phyloP scores from a whole-genome alignment of 2,797 vertebrate species.

The Urosaurus nigricauda region DNA sequence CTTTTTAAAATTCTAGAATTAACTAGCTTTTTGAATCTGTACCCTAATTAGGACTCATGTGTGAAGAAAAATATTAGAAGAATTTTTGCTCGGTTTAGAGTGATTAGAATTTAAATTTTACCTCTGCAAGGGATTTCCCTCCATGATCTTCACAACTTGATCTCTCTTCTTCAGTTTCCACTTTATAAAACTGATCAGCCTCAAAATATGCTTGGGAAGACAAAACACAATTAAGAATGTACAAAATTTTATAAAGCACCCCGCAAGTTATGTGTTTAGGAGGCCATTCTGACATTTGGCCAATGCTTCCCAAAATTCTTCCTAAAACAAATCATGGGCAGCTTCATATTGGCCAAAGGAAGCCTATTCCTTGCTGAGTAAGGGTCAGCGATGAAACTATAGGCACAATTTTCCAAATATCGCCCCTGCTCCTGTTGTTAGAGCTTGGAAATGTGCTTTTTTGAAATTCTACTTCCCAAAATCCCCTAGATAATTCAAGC shows the following conservation, averaged over 20 bases:
- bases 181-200: neutral
- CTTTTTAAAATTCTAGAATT: neutral
- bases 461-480: neutral
- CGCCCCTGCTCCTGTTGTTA: neutral
- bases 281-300: too few relatives aligned
- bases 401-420: constrained; percentile 43
- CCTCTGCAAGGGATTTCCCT: too few relatives aligned
- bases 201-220: too few relatives aligned
- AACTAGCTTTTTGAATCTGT: neutral
- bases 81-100: neutral
- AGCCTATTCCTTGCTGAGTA: constrained; percentile 53
- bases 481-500: too few relatives aligned
- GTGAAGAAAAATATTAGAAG: neutral
- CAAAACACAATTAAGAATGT: neutral
- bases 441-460: neutral
- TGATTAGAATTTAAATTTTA: neutral
- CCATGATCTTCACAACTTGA: neutral
- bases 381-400: constrained; percentile 67
- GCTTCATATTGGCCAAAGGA: neutral
- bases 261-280: too few relatives aligned
- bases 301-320: neutral
- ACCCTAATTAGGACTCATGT: neutral
- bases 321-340: neutral
- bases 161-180: too few relatives aligned
- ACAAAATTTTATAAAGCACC: neutral